Conservation (phyloP, 2,797 vertebrate genomes). For the Phyllotis vaccarum region DNA sequence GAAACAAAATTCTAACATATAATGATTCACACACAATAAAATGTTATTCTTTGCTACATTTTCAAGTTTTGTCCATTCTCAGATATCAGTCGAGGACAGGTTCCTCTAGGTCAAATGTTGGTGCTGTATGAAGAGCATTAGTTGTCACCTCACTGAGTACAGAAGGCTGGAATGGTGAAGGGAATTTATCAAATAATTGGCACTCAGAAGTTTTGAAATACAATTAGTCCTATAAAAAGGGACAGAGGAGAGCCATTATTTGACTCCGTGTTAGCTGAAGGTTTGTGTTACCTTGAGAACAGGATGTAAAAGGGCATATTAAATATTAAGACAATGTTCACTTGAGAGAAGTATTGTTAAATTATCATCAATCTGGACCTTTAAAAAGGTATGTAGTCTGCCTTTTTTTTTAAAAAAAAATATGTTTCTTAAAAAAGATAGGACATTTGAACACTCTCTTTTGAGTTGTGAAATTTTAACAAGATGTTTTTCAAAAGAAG, state of each 20-base stretch:
- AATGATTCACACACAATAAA: slow-evolving; percentile 12
- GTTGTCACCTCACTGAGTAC: not conserved
- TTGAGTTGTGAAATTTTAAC: slow-evolving; percentile 74
- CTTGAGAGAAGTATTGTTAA: not conserved
- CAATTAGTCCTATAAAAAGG: slow-evolving; percentile 66
- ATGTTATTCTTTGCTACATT: not conserved
- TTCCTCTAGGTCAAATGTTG: slow-evolving; percentile 30
- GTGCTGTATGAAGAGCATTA: slow-evolving; percentile 20
- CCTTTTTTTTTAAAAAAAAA: not conserved
- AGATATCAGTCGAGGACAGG: not conserved
- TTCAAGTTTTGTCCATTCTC: not conserved
- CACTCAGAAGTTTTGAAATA: slow-evolving; percentile 70
- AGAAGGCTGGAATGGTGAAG: not conserved
- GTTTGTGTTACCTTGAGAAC: slow-evolving; percentile 48
- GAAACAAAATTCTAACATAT: not conserved
- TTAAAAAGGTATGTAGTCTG: not conserved
- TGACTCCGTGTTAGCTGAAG: slow-evolving; percentile 66
- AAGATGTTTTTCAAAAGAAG: slow-evolving; percentile 72
- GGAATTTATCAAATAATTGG: slow-evolving; percentile 51
- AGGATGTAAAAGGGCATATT: not conserved
- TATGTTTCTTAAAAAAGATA: slow-evolving; percentile 32
- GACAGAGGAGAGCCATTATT: slow-evolving; percentile 1
- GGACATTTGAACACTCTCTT: slow-evolving; percentile 15
- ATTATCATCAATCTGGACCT: not conserved
- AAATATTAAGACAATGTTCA: not conserved